These are phyloP conservation scores for Fulica atra DNA, from an alignment of 2,113 vertebrate species.

Conservation along the genomic window DNA sequence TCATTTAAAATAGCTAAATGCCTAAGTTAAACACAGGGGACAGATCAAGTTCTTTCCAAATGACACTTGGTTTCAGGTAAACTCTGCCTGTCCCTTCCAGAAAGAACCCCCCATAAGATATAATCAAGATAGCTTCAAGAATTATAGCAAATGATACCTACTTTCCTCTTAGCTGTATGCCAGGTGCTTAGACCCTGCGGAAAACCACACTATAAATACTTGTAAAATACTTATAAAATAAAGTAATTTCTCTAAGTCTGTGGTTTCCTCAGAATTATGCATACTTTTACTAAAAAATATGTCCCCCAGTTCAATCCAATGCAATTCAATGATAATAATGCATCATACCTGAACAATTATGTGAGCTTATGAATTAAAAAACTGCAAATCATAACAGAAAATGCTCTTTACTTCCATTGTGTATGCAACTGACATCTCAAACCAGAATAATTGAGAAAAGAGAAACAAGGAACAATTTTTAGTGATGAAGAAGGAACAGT, in stretches of 20 bases:
- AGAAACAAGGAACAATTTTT: neutral
- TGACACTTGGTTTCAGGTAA: neutral
- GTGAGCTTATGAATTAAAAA: neutral
- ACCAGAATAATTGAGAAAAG: neutral
- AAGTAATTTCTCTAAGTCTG: neutral
- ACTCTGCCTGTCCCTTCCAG: neutral
- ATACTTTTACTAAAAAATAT: neutral
- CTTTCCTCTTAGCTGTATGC: neutral
- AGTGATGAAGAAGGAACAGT: neutral
- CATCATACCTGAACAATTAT: neutral
- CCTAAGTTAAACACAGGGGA: neutral
- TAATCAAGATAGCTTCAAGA: neutral
- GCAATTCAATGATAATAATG: neutral
- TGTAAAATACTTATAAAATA: neutral
- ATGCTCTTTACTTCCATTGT: neutral
- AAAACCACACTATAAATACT: neutral
- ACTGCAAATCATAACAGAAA: neutral
- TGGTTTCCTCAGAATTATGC: neutral
- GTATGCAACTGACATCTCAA: neutral
- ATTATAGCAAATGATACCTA: neutral
- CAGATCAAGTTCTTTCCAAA: neutral
- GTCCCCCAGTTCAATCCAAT: neutral
- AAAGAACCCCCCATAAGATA: neutral
- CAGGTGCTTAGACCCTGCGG: neutral
- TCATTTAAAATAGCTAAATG: neutral